Base-by-base conservation (phyloP, 2,888 invertebrate genomes). In the Patella pellucida region DNA sequence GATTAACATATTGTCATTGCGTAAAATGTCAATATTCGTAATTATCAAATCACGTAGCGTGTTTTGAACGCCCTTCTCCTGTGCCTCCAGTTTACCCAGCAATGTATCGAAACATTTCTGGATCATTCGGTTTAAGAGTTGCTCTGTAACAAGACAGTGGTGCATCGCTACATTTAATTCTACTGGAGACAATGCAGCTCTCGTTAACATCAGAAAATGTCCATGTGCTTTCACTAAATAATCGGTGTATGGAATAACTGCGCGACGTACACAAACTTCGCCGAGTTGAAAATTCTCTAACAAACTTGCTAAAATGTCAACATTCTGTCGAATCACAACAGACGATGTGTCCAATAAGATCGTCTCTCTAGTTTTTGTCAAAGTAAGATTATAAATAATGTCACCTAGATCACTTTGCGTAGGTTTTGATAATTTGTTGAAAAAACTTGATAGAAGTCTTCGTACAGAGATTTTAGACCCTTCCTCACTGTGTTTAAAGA, bases 231-330 rank as follows among this genome's bases (percentile, higher is more conserved):
- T 9, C 27, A 77, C 67, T 54, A 83, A 69, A 70, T 79, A 81
- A 68, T 73, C 54, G 69, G 14, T 68, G 71, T 70, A 54, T 52
- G 56, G 51, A 27, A 19, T 67, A 19, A 56, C 41, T 51, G 54
- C n/a, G 11, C 16, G 9, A 0, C 19, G 15, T 4, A 68, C 54
- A 56, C 70, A 68, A 1, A 56, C 19, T 71, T 52, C 69, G 27
- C 88, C 88, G 31, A 86, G 67, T 14, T 72, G 71, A 72, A 87
- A 88, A 76, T 88, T 88, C 69, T 86, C 88, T 79, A 86, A 79
- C 15, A 88, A 75, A 68, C 81, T 78, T 52, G 83, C 73, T 15
- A 87, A 72, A 14, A 75, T 81, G 71, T 86, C 85, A 9, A 87
- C 82, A 76, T 72, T 74, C 52, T 81, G 81, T 71, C 84, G 74